Conservation (phyloP, 2,888 invertebrate genomes). For the Tenthredo notha region DNA sequence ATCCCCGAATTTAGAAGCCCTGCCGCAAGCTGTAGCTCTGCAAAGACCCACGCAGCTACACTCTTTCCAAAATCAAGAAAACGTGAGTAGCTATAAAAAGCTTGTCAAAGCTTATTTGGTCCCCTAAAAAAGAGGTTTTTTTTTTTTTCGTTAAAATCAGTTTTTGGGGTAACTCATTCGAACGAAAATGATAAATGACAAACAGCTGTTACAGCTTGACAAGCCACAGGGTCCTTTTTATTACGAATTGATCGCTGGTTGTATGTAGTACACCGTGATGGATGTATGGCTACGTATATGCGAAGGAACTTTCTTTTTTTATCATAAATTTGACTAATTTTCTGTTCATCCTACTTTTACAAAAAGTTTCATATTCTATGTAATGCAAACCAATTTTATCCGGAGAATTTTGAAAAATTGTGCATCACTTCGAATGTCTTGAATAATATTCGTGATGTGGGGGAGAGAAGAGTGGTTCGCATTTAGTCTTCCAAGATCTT, state of each 20-base stretch:
- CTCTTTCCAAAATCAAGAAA: conserved; percentile 58
- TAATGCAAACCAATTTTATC: neutral
- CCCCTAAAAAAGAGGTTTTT: neutral
- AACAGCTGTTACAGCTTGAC: conserved; percentile 9
- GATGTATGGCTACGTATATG: neutral
- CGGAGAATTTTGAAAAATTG: neutral
- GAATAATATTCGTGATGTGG: neutral
- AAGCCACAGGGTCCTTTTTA: neutral
- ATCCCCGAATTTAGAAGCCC: conserved; percentile 61
- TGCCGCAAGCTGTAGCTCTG: conserved; percentile 57
- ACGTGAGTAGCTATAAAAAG: conserved; percentile 61
- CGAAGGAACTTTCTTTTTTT: neutral
- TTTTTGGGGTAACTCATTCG: neutral
- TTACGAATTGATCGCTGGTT: neutral
- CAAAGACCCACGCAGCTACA: conserved; percentile 55
- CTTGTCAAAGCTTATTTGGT: neutral
- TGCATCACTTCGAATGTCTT: conserved; percentile 3
- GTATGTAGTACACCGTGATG: neutral
- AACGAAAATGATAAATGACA: conserved; percentile 1
- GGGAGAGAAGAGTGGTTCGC: neutral
- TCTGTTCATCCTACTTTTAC: neutral
- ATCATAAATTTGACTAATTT: neutral
- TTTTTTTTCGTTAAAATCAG: neutral
- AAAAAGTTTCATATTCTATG: neutral
- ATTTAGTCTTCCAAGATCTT: neutral